Conservation (phyloP, 2,797 vertebrate genomes). For the Emydoidea blandingii region DNA sequence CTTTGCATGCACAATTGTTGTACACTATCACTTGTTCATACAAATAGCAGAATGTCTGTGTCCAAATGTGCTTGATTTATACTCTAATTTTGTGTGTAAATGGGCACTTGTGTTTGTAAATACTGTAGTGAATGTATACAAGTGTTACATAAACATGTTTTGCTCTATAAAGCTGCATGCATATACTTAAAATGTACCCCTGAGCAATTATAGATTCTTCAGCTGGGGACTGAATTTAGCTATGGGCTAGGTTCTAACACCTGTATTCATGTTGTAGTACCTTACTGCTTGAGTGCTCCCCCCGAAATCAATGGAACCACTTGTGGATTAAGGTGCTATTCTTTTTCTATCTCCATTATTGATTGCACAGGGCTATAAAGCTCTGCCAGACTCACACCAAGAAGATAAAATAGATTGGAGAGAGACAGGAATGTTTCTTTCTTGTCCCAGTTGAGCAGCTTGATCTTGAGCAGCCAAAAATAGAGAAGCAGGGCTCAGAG, state of each 20-base stretch:
- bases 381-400: background rate
- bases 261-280: conserved; percentile 54
- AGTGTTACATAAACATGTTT: conserved; percentile 28
- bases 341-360: background rate
- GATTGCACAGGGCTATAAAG: conserved; percentile 36
- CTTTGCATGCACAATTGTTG: background rate
- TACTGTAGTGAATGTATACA: background rate
- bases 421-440: background rate
- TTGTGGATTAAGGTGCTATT: background rate
- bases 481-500: background rate
- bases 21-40: background rate
- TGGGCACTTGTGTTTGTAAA: background rate
- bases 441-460: background rate
- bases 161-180: background rate
- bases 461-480: background rate
- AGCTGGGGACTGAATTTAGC: conserved; percentile 58
- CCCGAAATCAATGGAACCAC: background rate
- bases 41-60: background rate
- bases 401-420: conserved; percentile 19
- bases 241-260: conserved; percentile 56
- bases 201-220: conserved; percentile 44
- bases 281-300: background rate
- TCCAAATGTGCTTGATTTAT: background rate
- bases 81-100: background rate
- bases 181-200: conserved; percentile 26